Evolutionary conservation across 2,888 invertebrate genomes (phyloP).

Genomic region (Hypena proboscidalis): DNA sequence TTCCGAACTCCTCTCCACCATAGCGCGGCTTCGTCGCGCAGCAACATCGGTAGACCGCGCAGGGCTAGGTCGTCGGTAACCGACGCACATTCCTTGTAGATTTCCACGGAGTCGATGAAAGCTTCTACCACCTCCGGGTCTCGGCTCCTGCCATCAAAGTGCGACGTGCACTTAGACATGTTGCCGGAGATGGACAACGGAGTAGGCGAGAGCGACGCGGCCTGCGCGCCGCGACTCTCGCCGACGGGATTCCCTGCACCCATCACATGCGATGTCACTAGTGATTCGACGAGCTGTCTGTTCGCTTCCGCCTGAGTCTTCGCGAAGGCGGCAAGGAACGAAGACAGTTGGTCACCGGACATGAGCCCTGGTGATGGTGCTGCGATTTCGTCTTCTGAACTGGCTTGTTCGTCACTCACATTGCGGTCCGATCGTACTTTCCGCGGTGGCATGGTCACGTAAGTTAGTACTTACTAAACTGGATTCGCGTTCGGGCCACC

Average conservation of each 20-base stretch:
- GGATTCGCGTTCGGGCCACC: too few species aligned
- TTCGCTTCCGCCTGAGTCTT: conserved; percentile 22
- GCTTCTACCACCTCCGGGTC: conserved; percentile 23
- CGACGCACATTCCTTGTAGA: conserved; percentile 25
- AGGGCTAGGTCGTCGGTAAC: conserved; percentile 29
- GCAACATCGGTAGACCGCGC: conserved; percentile 30
- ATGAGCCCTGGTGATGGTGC: conserved; percentile 12
- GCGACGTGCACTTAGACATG: conserved; percentile 22
- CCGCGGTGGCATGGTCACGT: too few species aligned
- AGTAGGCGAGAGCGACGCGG: too few species aligned
- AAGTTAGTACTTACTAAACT: too few species aligned
- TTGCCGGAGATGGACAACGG: conserved; percentile 1
- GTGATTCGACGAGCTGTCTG: conserved; percentile 12
- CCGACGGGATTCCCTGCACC: not conserved
- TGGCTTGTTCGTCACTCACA: too few species aligned
- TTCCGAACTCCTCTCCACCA: conserved; percentile 27
- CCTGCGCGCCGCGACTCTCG: not conserved
- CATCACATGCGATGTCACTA: conserved; percentile 17
- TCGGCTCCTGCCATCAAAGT: conserved; percentile 13
- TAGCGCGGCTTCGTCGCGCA: conserved; percentile 29
- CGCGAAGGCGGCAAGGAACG: conserved; percentile 17
- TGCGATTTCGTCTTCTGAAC: too few species aligned
- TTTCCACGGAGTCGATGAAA: conserved; percentile 31
- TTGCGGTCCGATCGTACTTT: too few species aligned
- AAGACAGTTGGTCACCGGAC: conserved; percentile 12